Percentiles rank a stretch among this genome's conserved stretches.
Evolutionary conservation across 2,797 vertebrate genomes (phyloP).

Genomic region (Spinus pinus): DNA sequence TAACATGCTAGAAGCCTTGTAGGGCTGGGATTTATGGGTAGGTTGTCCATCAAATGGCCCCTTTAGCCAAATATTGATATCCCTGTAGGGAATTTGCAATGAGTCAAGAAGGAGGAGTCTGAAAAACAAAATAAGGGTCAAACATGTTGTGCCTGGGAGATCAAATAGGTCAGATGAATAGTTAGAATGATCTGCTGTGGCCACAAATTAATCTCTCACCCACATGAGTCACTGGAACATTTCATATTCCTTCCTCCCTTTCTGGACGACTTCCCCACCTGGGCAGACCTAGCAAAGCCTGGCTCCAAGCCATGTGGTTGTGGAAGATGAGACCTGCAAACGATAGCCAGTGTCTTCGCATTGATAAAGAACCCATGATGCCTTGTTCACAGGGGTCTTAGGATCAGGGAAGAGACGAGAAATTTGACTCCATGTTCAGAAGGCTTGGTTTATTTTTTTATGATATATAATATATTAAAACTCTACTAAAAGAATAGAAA

Average conservation of each 20-base stretch:
- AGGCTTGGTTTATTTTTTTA: no score
- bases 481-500: no score
- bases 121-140: not conserved
- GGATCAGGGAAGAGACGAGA: no score
- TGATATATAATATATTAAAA: no score
- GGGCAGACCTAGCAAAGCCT: not conserved
- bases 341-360: not conserved
- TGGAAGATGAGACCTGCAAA: not conserved
- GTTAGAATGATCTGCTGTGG: not conserved
- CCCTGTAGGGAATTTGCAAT: not conserved
- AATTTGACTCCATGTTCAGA: no score
- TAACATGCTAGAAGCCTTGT: not conserved
- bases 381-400: no score
- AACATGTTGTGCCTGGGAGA: not conserved
- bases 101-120: not conserved
- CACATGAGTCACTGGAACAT: not conserved
- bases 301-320: not conserved
- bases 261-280: not conserved
- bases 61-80: not conserved
- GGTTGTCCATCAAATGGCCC: not conserved
- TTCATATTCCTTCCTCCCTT: not conserved
- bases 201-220: not conserved
- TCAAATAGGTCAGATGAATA: not conserved
- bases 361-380: not conserved
- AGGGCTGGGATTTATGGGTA: not conserved